phyloP scores from a whole-genome alignment of 1,140 invertebrate species.

The Sycobia sp. region DNA sequence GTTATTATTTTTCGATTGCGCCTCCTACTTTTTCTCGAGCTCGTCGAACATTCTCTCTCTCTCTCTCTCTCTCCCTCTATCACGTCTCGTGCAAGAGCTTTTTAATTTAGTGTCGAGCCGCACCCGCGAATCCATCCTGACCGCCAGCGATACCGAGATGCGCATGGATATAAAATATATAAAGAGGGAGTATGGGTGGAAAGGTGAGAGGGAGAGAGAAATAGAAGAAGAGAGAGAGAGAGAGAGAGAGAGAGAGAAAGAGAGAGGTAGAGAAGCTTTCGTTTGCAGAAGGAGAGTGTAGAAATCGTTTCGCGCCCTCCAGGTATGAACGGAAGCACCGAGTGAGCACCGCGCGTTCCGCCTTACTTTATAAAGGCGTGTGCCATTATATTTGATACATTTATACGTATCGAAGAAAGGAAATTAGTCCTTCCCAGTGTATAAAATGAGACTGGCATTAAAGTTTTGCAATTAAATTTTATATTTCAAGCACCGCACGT shows the following conservation, averaged over 20 bases:
- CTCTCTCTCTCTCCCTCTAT: no score
- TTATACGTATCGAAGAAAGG: not conserved
- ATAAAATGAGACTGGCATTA: no score
- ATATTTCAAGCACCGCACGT: no score
- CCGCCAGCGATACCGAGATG: no score
- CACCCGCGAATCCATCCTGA: no score
- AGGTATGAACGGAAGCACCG: slow-evolving; percentile 23
- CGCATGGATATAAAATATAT: no score
- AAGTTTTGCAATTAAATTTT: no score
- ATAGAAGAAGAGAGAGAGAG: not conserved
- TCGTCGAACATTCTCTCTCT: no score
- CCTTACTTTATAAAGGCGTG: slow-evolving; percentile 11
- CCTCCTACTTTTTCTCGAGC: slow-evolving; percentile 20
- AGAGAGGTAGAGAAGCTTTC: not conserved
- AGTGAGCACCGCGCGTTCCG: not conserved
- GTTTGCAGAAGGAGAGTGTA: not conserved
- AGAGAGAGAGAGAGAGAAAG: not conserved
- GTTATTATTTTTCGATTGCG: slow-evolving; percentile 32
- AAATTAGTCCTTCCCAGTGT: slow-evolving; percentile 5
- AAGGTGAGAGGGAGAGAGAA: no score
- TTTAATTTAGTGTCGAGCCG: slow-evolving; percentile 24
- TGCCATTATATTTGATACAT: slow-evolving; percentile 6
- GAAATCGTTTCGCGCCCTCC: not conserved
- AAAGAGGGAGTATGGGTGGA: no score
- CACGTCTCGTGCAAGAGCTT: not conserved